Conservation (phyloP, 2,888 invertebrate genomes). For the Eurytoma californica region DNA sequence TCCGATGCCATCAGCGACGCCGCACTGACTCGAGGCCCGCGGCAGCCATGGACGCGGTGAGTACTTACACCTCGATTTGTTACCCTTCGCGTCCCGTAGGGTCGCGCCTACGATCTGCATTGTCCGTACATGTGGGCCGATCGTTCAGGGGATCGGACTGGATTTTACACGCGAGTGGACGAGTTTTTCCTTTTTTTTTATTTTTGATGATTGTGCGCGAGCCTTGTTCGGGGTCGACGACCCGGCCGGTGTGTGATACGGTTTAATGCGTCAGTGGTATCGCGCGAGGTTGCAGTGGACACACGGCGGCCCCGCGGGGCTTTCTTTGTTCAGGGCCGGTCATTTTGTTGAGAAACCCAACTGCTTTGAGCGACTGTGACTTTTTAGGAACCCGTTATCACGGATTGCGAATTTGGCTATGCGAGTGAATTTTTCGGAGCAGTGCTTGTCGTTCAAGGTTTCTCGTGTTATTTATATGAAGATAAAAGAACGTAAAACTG, state of each 20-base stretch:
- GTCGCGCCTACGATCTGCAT: background rate
- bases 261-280: conserved; percentile 20
- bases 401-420: too few species aligned
- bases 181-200: background rate
- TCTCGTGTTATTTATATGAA: too few species aligned
- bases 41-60: conserved; percentile 46
- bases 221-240: conserved; percentile 9
- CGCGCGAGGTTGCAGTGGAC: background rate
- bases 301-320: background rate
- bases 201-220: background rate
- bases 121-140: background rate
- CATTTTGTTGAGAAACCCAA: background rate
- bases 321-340: conserved; percentile 37
- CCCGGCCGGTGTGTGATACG: conserved; percentile 11
- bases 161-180: background rate
- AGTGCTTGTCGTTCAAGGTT: too few species aligned
- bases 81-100: background rate
- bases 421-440: too few species aligned
- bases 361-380: too few species aligned
- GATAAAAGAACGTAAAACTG: too few species aligned
- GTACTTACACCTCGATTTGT: conserved; percentile 19
- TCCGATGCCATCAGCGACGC: conserved; percentile 31
- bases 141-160: background rate
- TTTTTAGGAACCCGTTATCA: too few species aligned
- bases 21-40: conserved; percentile 9